A percentile compares a stretch with the other conserved stretches of the same genome.
These are phyloP conservation scores for Physella acuta DNA, from an alignment of 1,140 invertebrate genomes.

Conservation along the genomic window DNA sequence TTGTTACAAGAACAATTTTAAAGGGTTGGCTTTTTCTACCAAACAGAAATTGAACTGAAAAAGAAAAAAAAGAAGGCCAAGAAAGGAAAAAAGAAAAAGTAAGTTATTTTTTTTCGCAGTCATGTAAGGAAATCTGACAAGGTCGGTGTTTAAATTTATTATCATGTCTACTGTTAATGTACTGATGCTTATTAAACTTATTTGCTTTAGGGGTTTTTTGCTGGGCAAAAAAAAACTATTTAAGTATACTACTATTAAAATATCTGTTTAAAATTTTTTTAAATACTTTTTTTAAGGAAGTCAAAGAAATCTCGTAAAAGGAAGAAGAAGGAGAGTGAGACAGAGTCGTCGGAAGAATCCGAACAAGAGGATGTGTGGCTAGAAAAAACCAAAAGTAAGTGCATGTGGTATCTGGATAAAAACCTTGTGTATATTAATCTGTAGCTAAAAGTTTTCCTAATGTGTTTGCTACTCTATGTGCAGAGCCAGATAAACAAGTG, in stretches of 20 bases:
- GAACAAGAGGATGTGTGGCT: conserved; percentile 26
- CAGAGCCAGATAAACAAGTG: conserved; percentile 19
- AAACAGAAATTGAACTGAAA: no score
- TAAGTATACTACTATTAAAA: no score
- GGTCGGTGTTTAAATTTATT: no score
- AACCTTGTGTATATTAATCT: neutral
- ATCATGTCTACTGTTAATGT: no score
- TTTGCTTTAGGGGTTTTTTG: no score
- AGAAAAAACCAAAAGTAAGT: conserved; percentile 20
- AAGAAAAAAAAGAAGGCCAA: conserved; percentile 45
- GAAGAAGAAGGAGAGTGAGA: conserved; percentile 40
- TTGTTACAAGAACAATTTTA: no score
- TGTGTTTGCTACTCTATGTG: neutral
- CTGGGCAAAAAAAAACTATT: no score
- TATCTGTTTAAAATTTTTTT: no score
- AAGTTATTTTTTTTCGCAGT: conserved; percentile 30
- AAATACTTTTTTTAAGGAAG: neutral
- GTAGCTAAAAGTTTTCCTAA: neutral
- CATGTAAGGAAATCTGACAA: no score
- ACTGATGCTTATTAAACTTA: no score
- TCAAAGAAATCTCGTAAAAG: conserved; percentile 40
- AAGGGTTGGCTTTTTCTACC: no score
- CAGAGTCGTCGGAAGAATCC: conserved; percentile 64
- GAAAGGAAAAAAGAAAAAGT: conserved; percentile 45
- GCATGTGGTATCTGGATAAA: neutral